Base-by-base conservation (phyloP, 2,888 invertebrate genomes). In the Aleiodes leptofemur region DNA sequence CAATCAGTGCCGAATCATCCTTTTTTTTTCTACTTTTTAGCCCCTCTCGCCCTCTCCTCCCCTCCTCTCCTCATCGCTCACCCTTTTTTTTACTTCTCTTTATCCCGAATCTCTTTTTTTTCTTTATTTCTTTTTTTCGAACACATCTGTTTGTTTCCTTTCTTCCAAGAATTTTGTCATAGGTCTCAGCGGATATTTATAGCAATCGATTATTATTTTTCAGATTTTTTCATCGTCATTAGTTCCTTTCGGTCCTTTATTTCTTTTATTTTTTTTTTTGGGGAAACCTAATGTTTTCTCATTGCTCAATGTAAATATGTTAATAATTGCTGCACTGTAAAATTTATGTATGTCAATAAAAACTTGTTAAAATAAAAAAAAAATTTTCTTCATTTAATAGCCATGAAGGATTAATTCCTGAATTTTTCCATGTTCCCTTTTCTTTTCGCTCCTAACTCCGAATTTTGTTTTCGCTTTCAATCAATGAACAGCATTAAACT, bases 151-250 rank as follows among this genome's bases (percentile, higher is more conserved):
- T 76, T 80, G 81, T 82, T 79, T 74, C 75, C 80, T 81, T 79
- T 77, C 51, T 76, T 72, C 71, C 34, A 56, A 79, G 82, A 83
- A 81, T 80, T 76, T 80, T 71, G 77, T 61, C 77, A 59, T 59
- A 59, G 59, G 79, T 80, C 82, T 79, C 59, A 13, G 34, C 7
- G 78, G 81, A 84, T 84, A 83, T 84, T 84, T 84, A 82, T 84
- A 83, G 81, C 83, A 81, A 79, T 77, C 80, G 81, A 83, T 83
- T 80, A 76, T 73, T 71, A 72, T 70, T 72, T 73, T 76, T 76
- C 61, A 59, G n/a, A 59, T 34, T 31, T 59, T 59, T 59, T 43
- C n/a, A 43, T 43, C 43, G 11, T 59, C 59, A 59, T 59, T 59
- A 59, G 34, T 59, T 43, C 55, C 14, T 69, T 50, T 51, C 55